Percentiles rank a stretch among this genome's conserved stretches.
Evolutionary conservation across 2,113 vertebrate species (phyloP).

Genomic region (Salminus brasiliensis): DNA sequence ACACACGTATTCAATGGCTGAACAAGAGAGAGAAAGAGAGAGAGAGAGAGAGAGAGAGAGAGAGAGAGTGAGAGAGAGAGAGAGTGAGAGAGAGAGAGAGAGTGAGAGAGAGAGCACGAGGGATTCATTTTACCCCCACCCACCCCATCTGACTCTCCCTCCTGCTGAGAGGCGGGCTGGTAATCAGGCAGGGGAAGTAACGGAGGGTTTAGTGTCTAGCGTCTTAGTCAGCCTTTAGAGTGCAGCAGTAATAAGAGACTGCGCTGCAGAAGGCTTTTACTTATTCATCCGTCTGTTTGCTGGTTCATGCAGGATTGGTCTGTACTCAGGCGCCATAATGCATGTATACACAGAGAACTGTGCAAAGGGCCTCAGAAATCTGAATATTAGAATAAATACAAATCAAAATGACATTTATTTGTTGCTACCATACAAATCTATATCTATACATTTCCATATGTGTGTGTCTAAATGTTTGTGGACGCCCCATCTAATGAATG

Average conservation of each 20-base stretch:
- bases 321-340: background rate
- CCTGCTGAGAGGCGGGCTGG: slow-evolving; percentile 7
- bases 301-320: background rate
- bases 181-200: background rate
- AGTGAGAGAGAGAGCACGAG: background rate
- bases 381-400: no score
- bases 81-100: background rate
- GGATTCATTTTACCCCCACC: background rate
- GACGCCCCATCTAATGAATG: no score
- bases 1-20: slow-evolving; percentile 23
- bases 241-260: background rate
- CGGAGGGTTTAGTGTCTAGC: background rate
- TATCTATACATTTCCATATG: no score
- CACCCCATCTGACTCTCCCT: background rate
- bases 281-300: background rate
- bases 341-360: background rate
- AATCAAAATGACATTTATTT: no score
- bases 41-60: background rate
- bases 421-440: no score
- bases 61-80: background rate
- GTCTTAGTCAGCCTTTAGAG: background rate
- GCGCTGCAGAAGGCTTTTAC: background rate
- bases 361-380: no score
- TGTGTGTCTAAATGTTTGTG: no score
- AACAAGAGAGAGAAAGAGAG: background rate